Evolutionary conservation across 2,113 vertebrate genomes (phyloP).

Genomic region (Colius striatus): DNA sequence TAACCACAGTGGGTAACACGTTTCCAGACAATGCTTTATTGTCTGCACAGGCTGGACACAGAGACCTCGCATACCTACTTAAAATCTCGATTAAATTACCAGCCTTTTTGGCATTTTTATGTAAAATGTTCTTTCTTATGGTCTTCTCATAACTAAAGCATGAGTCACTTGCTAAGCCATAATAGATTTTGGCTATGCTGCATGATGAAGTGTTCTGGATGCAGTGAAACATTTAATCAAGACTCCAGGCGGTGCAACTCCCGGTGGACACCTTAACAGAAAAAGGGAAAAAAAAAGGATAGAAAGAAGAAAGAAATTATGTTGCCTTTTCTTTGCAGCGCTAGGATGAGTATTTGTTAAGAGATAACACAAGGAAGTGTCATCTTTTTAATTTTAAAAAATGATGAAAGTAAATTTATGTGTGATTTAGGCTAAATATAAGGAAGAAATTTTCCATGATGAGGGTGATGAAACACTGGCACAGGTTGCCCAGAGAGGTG

Average conservation of each 20-base stretch:
- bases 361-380: neutral
- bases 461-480: neutral
- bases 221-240: constrained; percentile 75
- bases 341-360: neutral
- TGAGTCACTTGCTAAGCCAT: constrained; percentile 80
- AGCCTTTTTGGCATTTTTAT: constrained; percentile 78
- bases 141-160: constrained; percentile 73
- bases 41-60: constrained; percentile 6
- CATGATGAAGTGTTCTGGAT: constrained; percentile 84
- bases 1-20: neutral
- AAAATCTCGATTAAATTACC: constrained; percentile 72
- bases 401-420: neutral
- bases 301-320: constrained; percentile 6
- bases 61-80: constrained; percentile 58
- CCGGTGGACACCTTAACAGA: constrained; percentile 66
- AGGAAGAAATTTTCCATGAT: fast-evolving
- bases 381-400: neutral
- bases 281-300: neutral
- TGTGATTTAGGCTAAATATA: neutral
- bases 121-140: constrained; percentile 77
- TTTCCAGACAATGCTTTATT: constrained; percentile 62
- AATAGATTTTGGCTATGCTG: constrained; percentile 75
- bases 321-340: neutral
- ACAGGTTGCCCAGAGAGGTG: neutral
- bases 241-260: constrained; percentile 71